Evolutionary conservation across 1,140 invertebrate species (phyloP), one percentile per base, ranked within the genome.

Genomic region (Calycopis cecrops): DNA sequence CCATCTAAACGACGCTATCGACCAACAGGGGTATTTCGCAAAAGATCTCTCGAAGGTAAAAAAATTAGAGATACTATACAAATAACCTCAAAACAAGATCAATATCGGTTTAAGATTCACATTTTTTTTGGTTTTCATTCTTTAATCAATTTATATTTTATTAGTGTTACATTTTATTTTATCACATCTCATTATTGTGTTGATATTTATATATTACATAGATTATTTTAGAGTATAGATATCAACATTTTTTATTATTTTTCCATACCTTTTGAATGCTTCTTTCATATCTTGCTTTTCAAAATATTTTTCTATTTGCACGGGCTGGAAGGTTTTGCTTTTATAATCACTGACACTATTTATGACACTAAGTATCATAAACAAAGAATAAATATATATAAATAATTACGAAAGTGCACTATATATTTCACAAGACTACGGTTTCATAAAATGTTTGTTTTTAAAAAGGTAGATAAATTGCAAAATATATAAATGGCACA

Each of bases 21-120:
- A 82, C 78, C 83, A 80, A 79, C 85, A 95, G 93, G 94, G 91
- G 93, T 94, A 92, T 95, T 94, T 94, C 93, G 94, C 93, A 95
- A 95, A 94, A 94, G 94, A 93, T 95, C 93, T 91, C 93, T 94
- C 92, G 94, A 94, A 94, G 93, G 93, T 94, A 93, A 92, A 86
- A 78, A 80, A 73, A 78, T 67, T 85, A 85, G 71, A 80, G 75
- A 72, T 79, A 82, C 65, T 80, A 76, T 79, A 72, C 70, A 76
- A 81, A 71, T 76, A 73, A 66, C 67, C 55, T 60, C 59, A 70
- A 72, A 76, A 75, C 71, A 73, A 71, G 72, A 73, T 67, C 69
- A 65, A 79, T 74, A 71, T 65, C 80, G 73, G 75, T 76, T 80
- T 83, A 69, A 76, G 69, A 79, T 83, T 62, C 70, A 75, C 68